Base-by-base conservation (phyloP, 2,113 vertebrate species). In the Xenopus laevis region DNA sequence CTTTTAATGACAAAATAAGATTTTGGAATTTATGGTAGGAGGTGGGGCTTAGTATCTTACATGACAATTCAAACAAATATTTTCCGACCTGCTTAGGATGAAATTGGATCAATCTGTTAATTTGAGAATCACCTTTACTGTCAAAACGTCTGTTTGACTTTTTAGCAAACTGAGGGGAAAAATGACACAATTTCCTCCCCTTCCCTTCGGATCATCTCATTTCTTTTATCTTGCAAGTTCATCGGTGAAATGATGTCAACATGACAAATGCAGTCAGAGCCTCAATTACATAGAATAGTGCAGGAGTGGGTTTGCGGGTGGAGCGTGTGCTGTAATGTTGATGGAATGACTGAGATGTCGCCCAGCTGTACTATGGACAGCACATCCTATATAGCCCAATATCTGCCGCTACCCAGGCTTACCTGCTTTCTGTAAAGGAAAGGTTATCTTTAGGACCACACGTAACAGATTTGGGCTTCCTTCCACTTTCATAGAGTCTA, bases 151-250 rank as follows among this genome's bases (percentile, higher is more conserved):
- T 7, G 10, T 40, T 46, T 62, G 15, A 10, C 13, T 71, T 62
- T 33, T 20, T 18, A 61, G 45, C 55, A 60, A 57, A 61, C 45
- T 74, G 72, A 27, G 2, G 55, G 62, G 68, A 63, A 40, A 75
- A 65, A 68, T 75, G 73, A 68, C 65, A 62, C 73, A 53, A 62
- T 68, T 75, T 68, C 65, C 58, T 68, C 40, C 21, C 58, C 65
- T 68, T 75, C 68, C 59, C 21, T 53, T 69, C 69, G 62, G 59
- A 76, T 57, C 69, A 55, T 69, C 47, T 44, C 18, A 12, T 63
- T 63, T 76, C 66, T 69, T 63, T 69, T 69, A 75, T 75, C 65
- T 52, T 20, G 5, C 45, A 18, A 45, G 13, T 62, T 63, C 73
- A 57, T 69, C 66, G 44, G 59, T 50, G 59, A 62, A 55, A 69